A percentile compares a stretch with the other conserved stretches of the same genome.
These are phyloP conservation scores for Ophion obscuratus DNA, from an alignment of 2,888 invertebrate genomes.

Conservation along the genomic window DNA sequence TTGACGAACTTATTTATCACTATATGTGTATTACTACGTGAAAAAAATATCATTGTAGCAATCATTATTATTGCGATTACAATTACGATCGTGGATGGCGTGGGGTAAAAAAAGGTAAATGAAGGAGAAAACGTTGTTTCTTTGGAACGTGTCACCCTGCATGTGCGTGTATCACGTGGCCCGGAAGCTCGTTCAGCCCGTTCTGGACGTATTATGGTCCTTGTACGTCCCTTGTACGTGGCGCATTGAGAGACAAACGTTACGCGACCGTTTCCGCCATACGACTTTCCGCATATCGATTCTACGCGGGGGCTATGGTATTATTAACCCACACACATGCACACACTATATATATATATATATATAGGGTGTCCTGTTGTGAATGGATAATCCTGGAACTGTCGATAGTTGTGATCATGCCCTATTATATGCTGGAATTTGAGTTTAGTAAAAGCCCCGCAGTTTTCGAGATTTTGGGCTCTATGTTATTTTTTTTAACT, in stretches of 20 bases:
- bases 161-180: conserved; percentile 35
- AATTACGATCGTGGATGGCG: not conserved
- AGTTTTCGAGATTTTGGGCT: no score
- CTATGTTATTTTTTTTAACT: no score
- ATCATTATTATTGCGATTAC: no score
- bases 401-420: no score
- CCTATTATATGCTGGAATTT: no score
- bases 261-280: conserved; percentile 47
- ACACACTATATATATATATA: not conserved
- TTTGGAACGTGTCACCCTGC: not conserved
- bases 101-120: not conserved
- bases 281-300: conserved; percentile 51
- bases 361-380: no score
- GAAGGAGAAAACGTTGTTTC: not conserved
- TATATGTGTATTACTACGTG: no score
- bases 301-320: conserved; percentile 13
- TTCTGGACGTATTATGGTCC: conserved; percentile 38
- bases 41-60: no score
- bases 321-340: conserved; percentile 7
- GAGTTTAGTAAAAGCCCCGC: no score
- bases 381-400: no score
- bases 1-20: no score
- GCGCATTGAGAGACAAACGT: conserved; percentile 46
- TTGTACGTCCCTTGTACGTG: conserved; percentile 25
- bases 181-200: conserved; percentile 52